A percentile compares a stretch with the other conserved stretches of the same genome.
Evolutionary conservation across 2,797 vertebrate species (phyloP).

Genomic region (Scyliorhinus canicula): DNA sequence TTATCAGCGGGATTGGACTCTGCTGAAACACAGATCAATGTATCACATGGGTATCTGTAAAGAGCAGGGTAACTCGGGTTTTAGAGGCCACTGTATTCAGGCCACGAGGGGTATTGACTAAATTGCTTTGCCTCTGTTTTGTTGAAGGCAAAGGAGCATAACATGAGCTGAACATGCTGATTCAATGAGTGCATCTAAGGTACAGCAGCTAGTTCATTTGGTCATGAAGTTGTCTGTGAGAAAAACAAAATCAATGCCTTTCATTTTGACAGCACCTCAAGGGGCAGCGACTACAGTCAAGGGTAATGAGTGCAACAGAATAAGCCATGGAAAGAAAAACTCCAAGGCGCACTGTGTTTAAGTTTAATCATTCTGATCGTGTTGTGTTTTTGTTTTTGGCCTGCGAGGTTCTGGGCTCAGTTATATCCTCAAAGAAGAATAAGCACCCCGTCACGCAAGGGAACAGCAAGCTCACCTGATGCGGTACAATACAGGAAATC

Average conservation of each 20-base stretch:
- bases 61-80: slow-evolving; percentile 34
- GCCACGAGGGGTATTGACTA: slow-evolving; percentile 50
- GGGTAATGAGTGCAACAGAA: slow-evolving; percentile 29
- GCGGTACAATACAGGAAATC: not conserved
- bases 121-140: slow-evolving; percentile 41
- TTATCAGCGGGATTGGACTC: slow-evolving; percentile 48
- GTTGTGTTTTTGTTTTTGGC: not conserved
- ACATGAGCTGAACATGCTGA: slow-evolving; percentile 13
- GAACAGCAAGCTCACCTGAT: slow-evolving; percentile 19
- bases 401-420: not conserved
- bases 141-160: slow-evolving; percentile 41
- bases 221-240: slow-evolving; percentile 11
- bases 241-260: slow-evolving; percentile 35
- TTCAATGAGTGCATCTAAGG: slow-evolving; percentile 13
- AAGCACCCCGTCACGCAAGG: not conserved
- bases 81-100: slow-evolving; percentile 42
- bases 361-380: slow-evolving; percentile 1
- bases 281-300: slow-evolving; percentile 30
- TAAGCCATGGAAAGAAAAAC: not conserved
- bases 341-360: not conserved
- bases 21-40: slow-evolving; percentile 25
- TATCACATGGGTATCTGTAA: slow-evolving; percentile 43
- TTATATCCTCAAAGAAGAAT: not conserved
- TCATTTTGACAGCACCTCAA: slow-evolving; percentile 34
- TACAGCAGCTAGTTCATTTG: slow-evolving; percentile 14